phyloP scores from a whole-genome alignment of 1,140 invertebrate genomes.

The Caenorhabditis latens region DNA sequence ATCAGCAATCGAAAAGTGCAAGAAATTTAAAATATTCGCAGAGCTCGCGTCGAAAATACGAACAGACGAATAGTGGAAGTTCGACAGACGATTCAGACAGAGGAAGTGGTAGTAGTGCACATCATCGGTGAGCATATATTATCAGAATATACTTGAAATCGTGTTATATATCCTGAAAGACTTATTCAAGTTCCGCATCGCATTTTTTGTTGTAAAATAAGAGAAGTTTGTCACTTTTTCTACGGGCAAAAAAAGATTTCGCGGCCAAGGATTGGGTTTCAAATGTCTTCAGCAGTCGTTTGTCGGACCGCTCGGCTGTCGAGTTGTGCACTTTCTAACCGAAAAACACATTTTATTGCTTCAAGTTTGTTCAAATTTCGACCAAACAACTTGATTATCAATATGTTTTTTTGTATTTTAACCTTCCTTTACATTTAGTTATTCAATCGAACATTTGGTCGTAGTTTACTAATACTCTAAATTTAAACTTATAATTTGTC shows the following conservation, averaged over 20 bases:
- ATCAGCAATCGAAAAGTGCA: conserved; percentile 29
- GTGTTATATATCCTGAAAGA: not conserved
- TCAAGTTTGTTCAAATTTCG: no score
- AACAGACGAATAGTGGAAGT: conserved; percentile 46
- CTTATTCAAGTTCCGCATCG: not conserved
- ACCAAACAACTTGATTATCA: no score
- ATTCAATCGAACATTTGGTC: no score
- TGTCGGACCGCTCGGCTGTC: not conserved
- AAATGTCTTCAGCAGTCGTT: conserved; percentile 34
- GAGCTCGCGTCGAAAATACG: conserved; percentile 35
- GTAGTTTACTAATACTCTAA: no score
- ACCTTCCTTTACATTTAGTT: no score
- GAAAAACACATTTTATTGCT: not conserved
- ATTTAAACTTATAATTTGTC: no score
- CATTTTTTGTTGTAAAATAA: conserved; percentile 35
- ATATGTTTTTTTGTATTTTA: not conserved
- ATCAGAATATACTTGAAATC: not conserved
- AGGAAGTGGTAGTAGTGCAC: conserved; percentile 42
- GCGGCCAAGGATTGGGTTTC: conserved; percentile 46
- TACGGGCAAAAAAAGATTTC: not conserved
- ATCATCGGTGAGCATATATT: conserved; percentile 4
- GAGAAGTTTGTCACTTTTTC: conserved; percentile 45
- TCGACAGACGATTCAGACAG: conserved; percentile 45
- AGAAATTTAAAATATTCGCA: conserved; percentile 39
- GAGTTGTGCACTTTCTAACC: conserved; percentile 9